Conservation (phyloP, 2,797 vertebrate genomes). For the Leptoclinus maculatus region DNA sequence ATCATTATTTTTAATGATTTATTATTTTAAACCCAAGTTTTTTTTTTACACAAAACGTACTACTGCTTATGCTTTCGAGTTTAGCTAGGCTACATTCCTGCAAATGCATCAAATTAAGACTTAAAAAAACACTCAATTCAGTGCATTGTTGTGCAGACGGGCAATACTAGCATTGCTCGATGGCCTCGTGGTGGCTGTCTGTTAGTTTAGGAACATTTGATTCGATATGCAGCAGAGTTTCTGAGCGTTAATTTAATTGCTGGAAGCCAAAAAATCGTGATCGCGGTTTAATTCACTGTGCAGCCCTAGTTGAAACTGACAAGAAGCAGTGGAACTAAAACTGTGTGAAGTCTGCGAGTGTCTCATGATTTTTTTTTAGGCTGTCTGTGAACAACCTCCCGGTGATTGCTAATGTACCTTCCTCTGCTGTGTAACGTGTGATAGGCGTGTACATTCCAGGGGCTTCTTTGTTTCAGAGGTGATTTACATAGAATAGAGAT, state of each 20-base stretch:
- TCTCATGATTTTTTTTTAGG: not conserved
- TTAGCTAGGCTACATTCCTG: not conserved
- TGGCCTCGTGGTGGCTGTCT: not conserved
- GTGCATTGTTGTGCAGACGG: not conserved
- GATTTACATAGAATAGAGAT: constrained; percentile 68
- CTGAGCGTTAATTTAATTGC: not conserved
- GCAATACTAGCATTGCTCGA: not conserved
- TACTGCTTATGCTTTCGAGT: not conserved
- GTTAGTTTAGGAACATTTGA: not conserved
- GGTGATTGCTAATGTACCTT: not conserved
- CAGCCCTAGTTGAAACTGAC: constrained; percentile 8
- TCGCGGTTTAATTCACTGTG: not conserved
- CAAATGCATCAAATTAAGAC: not conserved
- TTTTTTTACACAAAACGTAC: too few species aligned
- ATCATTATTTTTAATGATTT: too few species aligned
- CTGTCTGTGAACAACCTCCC: not conserved
- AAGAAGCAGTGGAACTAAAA: constrained; percentile 22
- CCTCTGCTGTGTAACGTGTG: constrained; percentile 22
- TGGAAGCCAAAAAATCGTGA: not conserved
- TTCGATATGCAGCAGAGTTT: not conserved
- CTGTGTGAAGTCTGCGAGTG: not conserved
- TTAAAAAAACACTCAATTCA: not conserved
- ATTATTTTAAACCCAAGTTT: too few species aligned
- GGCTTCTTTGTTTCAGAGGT: constrained; percentile 48
- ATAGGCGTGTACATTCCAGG: constrained; percentile 37